phyloP scores from a whole-genome alignment of 2,113 vertebrate genomes.

The Carlito syrichta region DNA sequence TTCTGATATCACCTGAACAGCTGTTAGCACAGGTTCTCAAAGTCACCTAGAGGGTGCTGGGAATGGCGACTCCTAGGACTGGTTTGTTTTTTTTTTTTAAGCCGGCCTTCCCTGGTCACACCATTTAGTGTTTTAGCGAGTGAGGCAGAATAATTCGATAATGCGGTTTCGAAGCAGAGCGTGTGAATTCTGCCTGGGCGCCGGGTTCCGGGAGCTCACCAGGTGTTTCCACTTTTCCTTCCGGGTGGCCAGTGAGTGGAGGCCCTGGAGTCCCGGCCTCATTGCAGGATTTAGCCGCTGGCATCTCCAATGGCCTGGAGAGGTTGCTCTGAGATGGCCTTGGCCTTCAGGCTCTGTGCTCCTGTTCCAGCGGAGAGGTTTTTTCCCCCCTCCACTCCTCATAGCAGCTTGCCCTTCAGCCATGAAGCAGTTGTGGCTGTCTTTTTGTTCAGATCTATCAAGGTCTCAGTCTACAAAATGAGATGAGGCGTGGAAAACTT shows the following conservation, averaged over 20 bases:
- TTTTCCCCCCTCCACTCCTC: neutral
- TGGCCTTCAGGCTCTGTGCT: neutral
- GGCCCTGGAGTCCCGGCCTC: neutral
- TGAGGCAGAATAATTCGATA: slow-evolving; percentile 40
- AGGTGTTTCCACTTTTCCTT: neutral
- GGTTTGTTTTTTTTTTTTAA: neutral
- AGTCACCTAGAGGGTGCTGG: neutral
- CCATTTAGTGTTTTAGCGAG: neutral
- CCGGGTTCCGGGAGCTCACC: neutral
- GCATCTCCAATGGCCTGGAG: neutral
- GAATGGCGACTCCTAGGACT: neutral
- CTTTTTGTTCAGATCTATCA: neutral
- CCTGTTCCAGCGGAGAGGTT: too few relatives aligned
- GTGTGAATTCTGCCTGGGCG: neutral
- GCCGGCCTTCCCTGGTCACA: neutral
- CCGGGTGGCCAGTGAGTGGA: neutral
- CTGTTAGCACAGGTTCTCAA: too few relatives aligned
- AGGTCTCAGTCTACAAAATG: neutral
- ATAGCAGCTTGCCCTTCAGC: neutral
- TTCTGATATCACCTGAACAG: neutral
- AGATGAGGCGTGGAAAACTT: neutral
- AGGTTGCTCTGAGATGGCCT: neutral
- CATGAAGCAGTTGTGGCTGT: neutral
- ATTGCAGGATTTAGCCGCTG: neutral
- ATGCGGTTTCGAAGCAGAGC: neutral